Evolutionary conservation across 2,888 invertebrate genomes (phyloP).

Genomic region (Tuberolachnus salignus): DNA sequence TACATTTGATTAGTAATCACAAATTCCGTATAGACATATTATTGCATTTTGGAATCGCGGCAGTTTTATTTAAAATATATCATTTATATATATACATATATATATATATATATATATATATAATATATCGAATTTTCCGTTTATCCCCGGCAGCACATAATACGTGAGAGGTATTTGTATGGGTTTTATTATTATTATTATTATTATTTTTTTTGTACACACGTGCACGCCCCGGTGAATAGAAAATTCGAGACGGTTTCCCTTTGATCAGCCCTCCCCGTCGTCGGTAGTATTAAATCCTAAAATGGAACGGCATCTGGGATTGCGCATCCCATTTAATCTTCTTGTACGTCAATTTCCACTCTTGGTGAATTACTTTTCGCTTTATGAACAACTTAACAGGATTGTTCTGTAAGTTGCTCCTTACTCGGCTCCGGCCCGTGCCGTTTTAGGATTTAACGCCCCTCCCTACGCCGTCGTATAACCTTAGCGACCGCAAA

Average conservation of each 20-base stretch:
- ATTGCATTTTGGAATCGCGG: background rate
- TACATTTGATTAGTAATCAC: too few relatives aligned
- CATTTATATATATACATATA: too few relatives aligned
- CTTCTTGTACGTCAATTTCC: constrained; percentile 55
- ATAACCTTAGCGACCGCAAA: constrained; percentile 55
- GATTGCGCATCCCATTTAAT: constrained; percentile 53
- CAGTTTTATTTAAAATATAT: constrained; percentile 8
- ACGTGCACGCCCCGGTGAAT: constrained; percentile 18
- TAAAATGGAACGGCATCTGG: constrained; percentile 52
- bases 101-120: too few relatives aligned
- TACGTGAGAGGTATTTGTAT: constrained; percentile 16
- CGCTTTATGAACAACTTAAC: constrained; percentile 56
- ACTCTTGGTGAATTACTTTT: constrained; percentile 56
- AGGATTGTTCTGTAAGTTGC: constrained; percentile 54
- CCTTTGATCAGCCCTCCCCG: constrained; percentile 45
- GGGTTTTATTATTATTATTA: constrained; percentile 17
- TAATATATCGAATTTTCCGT: constrained; percentile 23
- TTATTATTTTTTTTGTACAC: background rate
- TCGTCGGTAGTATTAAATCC: constrained; percentile 42
- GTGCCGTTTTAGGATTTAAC: constrained; percentile 51
- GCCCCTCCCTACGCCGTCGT: constrained; percentile 14
- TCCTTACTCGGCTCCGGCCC: constrained; percentile 28
- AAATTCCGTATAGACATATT: too few relatives aligned
- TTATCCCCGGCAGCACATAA: constrained; percentile 1
- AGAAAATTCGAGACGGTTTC: constrained; percentile 46